Conservation (phyloP, 64 coral and sea anemone species). For the Platygyra sinensis region DNA sequence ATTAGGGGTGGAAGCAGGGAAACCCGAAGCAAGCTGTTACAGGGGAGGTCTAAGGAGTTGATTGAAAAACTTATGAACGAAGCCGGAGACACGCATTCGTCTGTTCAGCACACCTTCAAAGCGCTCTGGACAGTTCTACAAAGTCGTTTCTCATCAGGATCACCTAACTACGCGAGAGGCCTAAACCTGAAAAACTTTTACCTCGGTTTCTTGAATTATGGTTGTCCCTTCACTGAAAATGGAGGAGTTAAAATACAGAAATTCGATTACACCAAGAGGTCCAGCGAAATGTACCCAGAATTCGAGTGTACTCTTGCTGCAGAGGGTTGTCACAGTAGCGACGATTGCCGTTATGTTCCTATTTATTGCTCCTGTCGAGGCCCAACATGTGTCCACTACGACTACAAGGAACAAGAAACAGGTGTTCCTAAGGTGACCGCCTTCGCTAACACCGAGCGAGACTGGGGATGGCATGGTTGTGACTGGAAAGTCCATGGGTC, state of each 20-base stretch:
- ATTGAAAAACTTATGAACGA: slow-evolving; percentile 47
- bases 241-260: slow-evolving; percentile 24
- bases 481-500: slow-evolving; percentile 9
- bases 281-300: neutral
- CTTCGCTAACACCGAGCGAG: neutral
- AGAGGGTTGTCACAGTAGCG: slow-evolving; percentile 34
- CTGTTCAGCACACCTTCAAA: neutral
- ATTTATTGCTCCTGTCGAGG: slow-evolving; percentile 26
- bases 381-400: slow-evolving; percentile 22
- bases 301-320: slow-evolving; percentile 33
- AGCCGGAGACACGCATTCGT: neutral
- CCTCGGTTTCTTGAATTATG: slow-evolving; percentile 47
- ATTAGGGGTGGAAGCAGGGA: slow-evolving; percentile 46
- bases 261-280: slow-evolving; percentile 34
- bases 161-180: slow-evolving; percentile 4
- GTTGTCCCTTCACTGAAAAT: neutral
- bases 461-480: slow-evolving; percentile 42
- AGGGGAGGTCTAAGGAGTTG: neutral
- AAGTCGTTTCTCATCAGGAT: neutral
- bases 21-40: neutral
- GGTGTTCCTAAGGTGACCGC: slow-evolving; percentile 4
- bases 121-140: slow-evolving; percentile 33
- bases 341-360: slow-evolving; percentile 22
- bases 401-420: neutral
- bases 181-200: slow-evolving; percentile 37